Conservation (phyloP, 2,888 invertebrate species). For the Mesoligia furuncula region DNA sequence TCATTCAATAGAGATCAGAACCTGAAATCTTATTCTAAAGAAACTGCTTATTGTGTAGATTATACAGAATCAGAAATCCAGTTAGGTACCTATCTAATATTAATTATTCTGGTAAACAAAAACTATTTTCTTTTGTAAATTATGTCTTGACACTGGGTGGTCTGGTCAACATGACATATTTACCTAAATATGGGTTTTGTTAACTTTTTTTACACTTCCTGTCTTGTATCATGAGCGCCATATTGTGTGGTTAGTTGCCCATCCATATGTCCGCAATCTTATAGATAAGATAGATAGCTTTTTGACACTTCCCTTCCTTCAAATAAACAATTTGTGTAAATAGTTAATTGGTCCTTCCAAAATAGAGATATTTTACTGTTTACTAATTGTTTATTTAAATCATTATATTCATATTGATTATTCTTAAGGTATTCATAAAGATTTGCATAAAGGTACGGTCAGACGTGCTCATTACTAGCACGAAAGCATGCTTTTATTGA, state of each 20-base stretch:
- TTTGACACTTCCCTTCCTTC: constrained; percentile 27
- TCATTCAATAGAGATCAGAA: background rate
- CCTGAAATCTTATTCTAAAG: background rate
- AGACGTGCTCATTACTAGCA: too few relatives aligned
- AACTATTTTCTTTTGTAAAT: background rate
- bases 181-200: constrained; percentile 5
- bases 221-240: constrained; percentile 20
- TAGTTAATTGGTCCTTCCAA: constrained; percentile 12
- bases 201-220: constrained; percentile 40
- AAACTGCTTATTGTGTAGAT: background rate
- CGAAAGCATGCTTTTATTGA: too few relatives aligned
- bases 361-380: background rate
- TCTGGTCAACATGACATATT: constrained; percentile 28
- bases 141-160: constrained; percentile 42
- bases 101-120: background rate
- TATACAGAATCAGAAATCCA: background rate
- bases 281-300: constrained; percentile 33
- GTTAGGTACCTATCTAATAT: too few relatives aligned
- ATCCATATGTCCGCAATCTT: constrained; percentile 28
- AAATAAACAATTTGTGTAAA: constrained; percentile 43
- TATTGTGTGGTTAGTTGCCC: constrained; percentile 23
- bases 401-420: background rate
- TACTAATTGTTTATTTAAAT: background rate
- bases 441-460: too few relatives aligned
- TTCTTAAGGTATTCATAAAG: background rate